Base-by-base conservation (phyloP, 1,140 invertebrate genomes). In the Drosophila kikkawai region DNA sequence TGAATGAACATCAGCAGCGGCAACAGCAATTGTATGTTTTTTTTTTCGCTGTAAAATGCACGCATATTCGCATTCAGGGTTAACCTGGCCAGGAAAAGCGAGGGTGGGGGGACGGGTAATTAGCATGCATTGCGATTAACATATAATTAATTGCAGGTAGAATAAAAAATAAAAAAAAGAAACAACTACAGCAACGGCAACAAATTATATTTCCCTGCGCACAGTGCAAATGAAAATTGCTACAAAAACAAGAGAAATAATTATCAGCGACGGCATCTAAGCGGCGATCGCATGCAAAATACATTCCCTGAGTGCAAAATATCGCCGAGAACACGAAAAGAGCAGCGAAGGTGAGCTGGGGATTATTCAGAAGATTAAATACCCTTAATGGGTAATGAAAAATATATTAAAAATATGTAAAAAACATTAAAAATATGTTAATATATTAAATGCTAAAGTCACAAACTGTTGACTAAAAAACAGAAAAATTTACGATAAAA, bases 41-140 rank as follows among this genome's bases (percentile, higher is more conserved):
- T 53, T 48, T 26, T 15, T 82, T 71, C 32, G 59, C 45, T 79
- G 59, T 78, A 65, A 19, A 65, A 80, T 29, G 74, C 84, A 88
- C 85, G 85, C 85, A 88, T 79, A 90, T 87, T 87, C 60, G 69
- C 69, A 86, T 64, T 91, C 86, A 91, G 86, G 86, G 86, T 91
- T 91, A 78, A 45, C 63, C 41, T 8, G 41, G 39, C 39, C 39
- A 61, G 42, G 15, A 51, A 44, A 17, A 56, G 45, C 42, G 32
- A 15, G 7, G 9, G 26, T 53, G 47, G 63, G 55, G 69, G 51
- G 37, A 65, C 63, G 80, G 77, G 58, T 91, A 91, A 91, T 91
- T 91, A 91, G 87, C 82, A 91, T 91, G 86, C 82, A 83, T 63
- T 86, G 86, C 80, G 82, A 91, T 91, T 91, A 91, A 91, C 86